Evolutionary conservation across 1,140 invertebrate genomes (phyloP).

Genomic region (Drosophila lowei): DNA sequence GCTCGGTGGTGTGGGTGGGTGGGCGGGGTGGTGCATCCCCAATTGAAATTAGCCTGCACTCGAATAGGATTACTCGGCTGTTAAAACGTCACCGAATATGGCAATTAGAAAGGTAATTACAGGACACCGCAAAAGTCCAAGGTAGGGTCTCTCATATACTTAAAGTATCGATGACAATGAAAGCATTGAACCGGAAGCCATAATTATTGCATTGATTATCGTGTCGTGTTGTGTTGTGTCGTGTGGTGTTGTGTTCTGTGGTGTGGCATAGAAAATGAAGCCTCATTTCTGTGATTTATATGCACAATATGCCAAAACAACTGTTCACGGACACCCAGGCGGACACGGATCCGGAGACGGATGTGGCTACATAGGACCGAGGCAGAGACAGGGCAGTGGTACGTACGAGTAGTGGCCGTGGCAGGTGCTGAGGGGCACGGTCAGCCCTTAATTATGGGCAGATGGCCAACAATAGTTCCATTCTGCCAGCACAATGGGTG

Average conservation of each 20-base stretch:
- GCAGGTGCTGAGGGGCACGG: conserved; percentile 5
- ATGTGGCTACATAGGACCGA: conserved; percentile 8
- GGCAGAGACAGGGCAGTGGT: background rate
- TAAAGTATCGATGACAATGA: conserved; percentile 38
- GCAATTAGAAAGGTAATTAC: conserved; percentile 44
- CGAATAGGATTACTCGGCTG: conserved; percentile 17
- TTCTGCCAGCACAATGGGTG: conserved; percentile 38
- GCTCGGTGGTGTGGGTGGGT: no score
- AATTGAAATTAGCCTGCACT: background rate
- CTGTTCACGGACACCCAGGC: conserved; percentile 11
- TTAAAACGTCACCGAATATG: conserved; percentile 12
- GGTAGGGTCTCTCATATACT: conserved; percentile 4
- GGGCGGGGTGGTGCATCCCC: no score
- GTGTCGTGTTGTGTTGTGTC: no score
- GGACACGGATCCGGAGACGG: conserved; percentile 14
- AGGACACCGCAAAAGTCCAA: conserved; percentile 23
- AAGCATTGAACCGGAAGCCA: conserved; percentile 63
- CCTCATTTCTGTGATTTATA: conserved; percentile 56
- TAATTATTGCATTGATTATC: conserved; percentile 53
- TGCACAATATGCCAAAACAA: conserved; percentile 64
- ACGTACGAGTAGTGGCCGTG: background rate
- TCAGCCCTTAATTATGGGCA: conserved; percentile 70
- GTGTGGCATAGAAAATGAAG: conserved; percentile 43
- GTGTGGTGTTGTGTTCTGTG: background rate
- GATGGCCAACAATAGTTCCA: conserved; percentile 30